Base-by-base conservation (phyloP, 2,888 invertebrate species). In the Pollenia amentaria region DNA sequence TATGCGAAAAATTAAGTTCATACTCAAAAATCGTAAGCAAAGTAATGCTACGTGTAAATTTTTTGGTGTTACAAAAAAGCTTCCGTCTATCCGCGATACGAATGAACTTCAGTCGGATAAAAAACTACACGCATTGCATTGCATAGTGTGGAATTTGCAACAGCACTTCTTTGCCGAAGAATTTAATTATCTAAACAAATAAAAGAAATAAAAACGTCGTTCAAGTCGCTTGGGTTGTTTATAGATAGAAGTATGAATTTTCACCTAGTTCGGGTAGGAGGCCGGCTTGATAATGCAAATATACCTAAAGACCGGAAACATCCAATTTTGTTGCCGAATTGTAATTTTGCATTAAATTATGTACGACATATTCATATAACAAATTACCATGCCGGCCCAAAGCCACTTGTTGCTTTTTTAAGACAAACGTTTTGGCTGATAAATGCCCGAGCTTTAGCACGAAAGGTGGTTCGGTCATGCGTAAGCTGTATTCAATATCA, bases 301-400 rank as follows among this genome's bases (percentile, higher is more conserved):
- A 55, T 87, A 2, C n/a, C 72, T 7, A 46, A 79, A 11, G 38
- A 18, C 18, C 70, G 70, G 29, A 40, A 84, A 70, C 70, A 70
- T 55, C 55, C 55, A 0, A 55, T 72, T 57, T n/a, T 51, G 10
- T 14, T 67, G 29, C 67, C 48, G 3, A 67, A 67, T 48, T 67
- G 67, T 18, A 70, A 70, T 44, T 84, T 84, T 69, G 70, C 80
- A 2, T 14, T 72, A 16, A 38, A 65, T 11, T 83, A 69, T 73
- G 55, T 85, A n/a, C 77, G 64, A 8, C 78, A 88, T 46, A 46
- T 73, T 46, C 57, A 72, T 57, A n/a, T 72, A n/a, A 44, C 44
- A 48, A 88, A 87, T 44, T 88, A 82, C 53, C 87, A 88, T 48
- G 87, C 88, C 21, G 88, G 84, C n/a, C 29, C 84, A n/a, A 87